Evolutionary conservation across 2,113 vertebrate genomes (phyloP), one percentile per base, ranked within the genome.

Genomic region (Pionites leucogaster): DNA sequence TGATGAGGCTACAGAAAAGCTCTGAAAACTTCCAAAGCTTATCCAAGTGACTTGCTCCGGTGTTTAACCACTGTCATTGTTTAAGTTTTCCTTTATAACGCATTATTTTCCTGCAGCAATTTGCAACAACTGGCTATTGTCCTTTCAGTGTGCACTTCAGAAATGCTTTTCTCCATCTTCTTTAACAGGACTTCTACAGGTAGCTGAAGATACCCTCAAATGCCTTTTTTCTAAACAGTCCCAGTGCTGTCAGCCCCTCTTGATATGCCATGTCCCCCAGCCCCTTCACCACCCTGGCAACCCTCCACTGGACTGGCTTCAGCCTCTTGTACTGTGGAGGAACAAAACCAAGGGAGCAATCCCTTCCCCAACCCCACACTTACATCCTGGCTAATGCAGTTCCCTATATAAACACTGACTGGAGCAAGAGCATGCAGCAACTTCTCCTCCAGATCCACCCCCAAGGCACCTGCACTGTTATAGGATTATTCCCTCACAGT

Each of bases 321-420:
- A 10, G 10, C 16, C 12, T 46, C 13, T 42, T 1, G 25, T 6
- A 11, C 13, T 10, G 7, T 3, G 7, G 59, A 44, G 6, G 6
- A 5, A 5, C 47, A 75, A 78, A 86, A 52, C 3, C 31, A 33
- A 64, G 8, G 28, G 11, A 85, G 8, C 2, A 18, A 4, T 50
- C 20, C 5, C 15, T 81, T 42, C 9, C 35, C 33, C 13, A 62
- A 29, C 3, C 44, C 23, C 33, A 29, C 1, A 3, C 27, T n/a
- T 49, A 12, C 25, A n/a, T 23, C 11, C 22, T 64, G 28, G 33
- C 22, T 33, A 70, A 20, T 4, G 13, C 50, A 63, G 41, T 11
- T 27, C 6, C 10, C 39, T 69, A 2, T 0, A 0, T 5, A 57
- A 24, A 24, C 18, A 17, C 6, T 13, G 23, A 35, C 17, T 27